These are phyloP conservation scores for Aleiodes alternator DNA, from an alignment of 2,888 invertebrate species.

Conservation along the genomic window DNA sequence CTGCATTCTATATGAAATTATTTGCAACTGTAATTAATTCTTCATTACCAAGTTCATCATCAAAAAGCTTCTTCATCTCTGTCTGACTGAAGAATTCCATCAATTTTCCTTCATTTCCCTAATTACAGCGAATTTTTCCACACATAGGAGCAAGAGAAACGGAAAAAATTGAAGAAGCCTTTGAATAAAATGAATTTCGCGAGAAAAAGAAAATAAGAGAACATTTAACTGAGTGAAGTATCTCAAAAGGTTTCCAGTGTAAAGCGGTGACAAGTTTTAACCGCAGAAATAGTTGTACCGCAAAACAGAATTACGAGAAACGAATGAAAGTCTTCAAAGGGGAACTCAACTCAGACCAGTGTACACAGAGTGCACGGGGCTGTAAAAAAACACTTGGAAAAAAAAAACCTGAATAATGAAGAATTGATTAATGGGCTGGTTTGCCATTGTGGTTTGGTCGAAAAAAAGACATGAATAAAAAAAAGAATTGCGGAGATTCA, in stretches of 20 bases:
- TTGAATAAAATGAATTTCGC: too few species aligned
- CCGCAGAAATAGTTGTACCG: conserved; percentile 63
- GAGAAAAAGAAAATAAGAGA: too few species aligned
- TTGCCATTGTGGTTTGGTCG: too few species aligned
- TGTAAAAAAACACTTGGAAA: neutral
- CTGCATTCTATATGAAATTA: conserved; percentile 48
- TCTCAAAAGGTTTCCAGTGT: conserved; percentile 67
- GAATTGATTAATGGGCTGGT: conserved; percentile 67
- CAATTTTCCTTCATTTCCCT: too few species aligned
- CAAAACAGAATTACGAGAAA: conserved; percentile 65
- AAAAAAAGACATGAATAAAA: too few species aligned
- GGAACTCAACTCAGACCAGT: neutral
- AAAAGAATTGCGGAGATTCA: conserved; percentile 16
- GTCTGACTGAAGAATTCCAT: too few species aligned
- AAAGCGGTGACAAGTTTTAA: conserved; percentile 62
- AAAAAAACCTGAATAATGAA: conserved; percentile 49
- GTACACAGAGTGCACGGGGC: conserved; percentile 17
- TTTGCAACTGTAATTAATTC: conserved; percentile 55
- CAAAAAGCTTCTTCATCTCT: neutral
- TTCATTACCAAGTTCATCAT: conserved; percentile 39
- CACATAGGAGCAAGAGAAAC: too few species aligned
- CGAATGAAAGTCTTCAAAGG: conserved; percentile 2
- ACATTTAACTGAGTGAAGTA: too few species aligned
- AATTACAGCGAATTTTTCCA: too few species aligned
- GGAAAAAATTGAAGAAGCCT: too few species aligned